A percentile compares a stretch with the other conserved stretches of the same genome.
Conservation (phyloP, 2,113 vertebrate species). For the Spheniscus mendiculus region DNA sequence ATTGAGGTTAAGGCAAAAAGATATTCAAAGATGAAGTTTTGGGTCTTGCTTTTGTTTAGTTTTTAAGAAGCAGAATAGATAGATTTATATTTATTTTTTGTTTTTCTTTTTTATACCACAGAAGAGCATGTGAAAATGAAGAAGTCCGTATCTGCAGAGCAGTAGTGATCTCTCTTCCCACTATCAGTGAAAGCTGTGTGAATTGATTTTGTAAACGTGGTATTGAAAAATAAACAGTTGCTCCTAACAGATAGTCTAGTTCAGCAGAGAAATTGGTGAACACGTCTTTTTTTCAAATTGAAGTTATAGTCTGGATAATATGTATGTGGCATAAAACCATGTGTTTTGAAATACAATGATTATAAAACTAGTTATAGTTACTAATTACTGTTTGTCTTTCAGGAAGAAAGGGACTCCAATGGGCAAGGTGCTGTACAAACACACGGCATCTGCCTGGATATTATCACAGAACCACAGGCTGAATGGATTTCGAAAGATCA, state of each 20-base stretch:
- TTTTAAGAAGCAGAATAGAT: not conserved
- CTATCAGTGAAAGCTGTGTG: not conserved
- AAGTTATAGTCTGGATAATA: not conserved
- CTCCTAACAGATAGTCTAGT: not conserved
- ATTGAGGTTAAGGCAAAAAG: not conserved
- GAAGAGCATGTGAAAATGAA: not conserved
- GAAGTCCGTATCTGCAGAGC: not conserved
- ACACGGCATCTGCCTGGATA: not conserved
- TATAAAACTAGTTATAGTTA: not conserved
- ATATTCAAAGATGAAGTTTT: not conserved
- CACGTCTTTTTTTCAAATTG: not conserved
- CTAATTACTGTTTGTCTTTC: not conserved
- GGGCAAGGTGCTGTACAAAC: not conserved
- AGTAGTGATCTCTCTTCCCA: not conserved
- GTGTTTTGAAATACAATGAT: not conserved
- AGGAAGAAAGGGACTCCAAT: not conserved
- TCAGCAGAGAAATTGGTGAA: not conserved
- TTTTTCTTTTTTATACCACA: not conserved
- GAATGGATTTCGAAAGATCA: not conserved
- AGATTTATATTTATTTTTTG: not conserved
- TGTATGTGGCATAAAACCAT: not conserved
- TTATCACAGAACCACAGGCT: not conserved
- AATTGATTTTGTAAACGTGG: not conserved
- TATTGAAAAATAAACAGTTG: not conserved
- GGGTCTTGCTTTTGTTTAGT: not conserved